A percentile compares a stretch with the other conserved stretches of the same genome.
These are phyloP conservation scores for Axinella damicornis DNA, from an alignment of 37 sponge, comb jelly and placozoan species.

Conservation along the genomic window DNA sequence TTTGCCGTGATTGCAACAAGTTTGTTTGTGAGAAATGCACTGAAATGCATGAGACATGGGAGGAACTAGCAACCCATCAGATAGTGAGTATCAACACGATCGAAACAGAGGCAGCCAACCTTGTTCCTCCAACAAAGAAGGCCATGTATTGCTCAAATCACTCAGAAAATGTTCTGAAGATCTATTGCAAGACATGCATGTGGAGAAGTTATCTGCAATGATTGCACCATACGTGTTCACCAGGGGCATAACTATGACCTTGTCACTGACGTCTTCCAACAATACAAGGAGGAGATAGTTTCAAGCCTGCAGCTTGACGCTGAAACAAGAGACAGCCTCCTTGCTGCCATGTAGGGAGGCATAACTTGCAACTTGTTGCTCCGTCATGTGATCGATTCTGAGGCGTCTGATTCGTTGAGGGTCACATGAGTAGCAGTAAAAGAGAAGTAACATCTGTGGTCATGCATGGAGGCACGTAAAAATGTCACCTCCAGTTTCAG, in stretches of 20 bases:
- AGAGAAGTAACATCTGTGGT: no score
- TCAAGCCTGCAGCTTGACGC: neutral
- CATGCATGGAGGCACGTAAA: no score
- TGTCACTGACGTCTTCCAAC: slow-evolving; percentile 12
- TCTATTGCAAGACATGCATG: slow-evolving; percentile 62
- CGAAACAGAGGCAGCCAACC: neutral
- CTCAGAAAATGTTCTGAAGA: neutral
- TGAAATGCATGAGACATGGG: slow-evolving; percentile 12
- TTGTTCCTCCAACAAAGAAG: slow-evolving; percentile 5
- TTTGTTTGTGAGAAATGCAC: slow-evolving; percentile 30
- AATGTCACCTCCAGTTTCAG: no score
- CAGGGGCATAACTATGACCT: slow-evolving; percentile 29
- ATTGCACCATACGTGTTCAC: slow-evolving; percentile 31
- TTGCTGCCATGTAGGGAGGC: no score
- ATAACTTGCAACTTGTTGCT: no score
- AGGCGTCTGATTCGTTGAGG: no score
- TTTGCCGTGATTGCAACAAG: slow-evolving; percentile 27
- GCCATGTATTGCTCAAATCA: slow-evolving; percentile 1
- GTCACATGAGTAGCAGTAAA: no score
- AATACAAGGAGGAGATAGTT: slow-evolving; percentile 14
- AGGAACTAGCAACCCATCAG: slow-evolving; percentile 17
- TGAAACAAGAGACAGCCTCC: slow-evolving; percentile 1
- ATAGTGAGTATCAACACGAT: neutral
- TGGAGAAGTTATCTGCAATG: slow-evolving; percentile 35
- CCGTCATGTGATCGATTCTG: no score